Evolutionary conservation across 1,140 invertebrate species (phyloP), one percentile per base, ranked within the genome.

Genomic region (Eurosta solidaginis): DNA sequence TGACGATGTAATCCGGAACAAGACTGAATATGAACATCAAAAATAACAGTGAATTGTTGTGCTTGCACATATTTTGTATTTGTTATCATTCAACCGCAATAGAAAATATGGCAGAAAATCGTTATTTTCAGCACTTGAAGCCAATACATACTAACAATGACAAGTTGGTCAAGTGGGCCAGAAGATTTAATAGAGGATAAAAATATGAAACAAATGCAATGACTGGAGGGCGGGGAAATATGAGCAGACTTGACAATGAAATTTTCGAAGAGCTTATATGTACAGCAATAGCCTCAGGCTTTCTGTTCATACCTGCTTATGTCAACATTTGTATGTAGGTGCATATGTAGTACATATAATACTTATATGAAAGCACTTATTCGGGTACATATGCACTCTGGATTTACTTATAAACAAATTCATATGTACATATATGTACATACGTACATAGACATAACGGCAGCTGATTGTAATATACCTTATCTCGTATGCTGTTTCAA

Each of bases 151-250:
- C n/a, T n/a, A 59, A 29, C 54, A 59, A 59, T 59, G 54, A 36
- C 59, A 68, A 68, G 33, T 17, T 68, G 59, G 59, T 68, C 59
- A 68, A 68, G 59, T 40, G 59, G 59, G 59, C 27, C 14, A 68
- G 17, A 33, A 68, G 36, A 40, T 68, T 9, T 20, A 40, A 40
- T 40, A 68, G 59, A 68, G 40, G 59, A 68, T 68, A 68, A 68
- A 68, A 68, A 68, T 68, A 68, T 68, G 59, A 36, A 22, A 68
- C 59, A 68, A 68, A 33, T 29, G n/a, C 59, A 68, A 68, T 40
- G 59, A 20, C 59, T 36, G 59, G 14, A 40, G 27, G 59, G 59
- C 33, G 33, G 40, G 17, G n/a, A 68, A 68, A 68, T 68, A 68
- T 68, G 29, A 68, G 22, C 29, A 29, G 33, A 68, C 59, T 68